phyloP scores from a whole-genome alignment of 2,888 invertebrate species.

The Pharmacophagus antenor region DNA sequence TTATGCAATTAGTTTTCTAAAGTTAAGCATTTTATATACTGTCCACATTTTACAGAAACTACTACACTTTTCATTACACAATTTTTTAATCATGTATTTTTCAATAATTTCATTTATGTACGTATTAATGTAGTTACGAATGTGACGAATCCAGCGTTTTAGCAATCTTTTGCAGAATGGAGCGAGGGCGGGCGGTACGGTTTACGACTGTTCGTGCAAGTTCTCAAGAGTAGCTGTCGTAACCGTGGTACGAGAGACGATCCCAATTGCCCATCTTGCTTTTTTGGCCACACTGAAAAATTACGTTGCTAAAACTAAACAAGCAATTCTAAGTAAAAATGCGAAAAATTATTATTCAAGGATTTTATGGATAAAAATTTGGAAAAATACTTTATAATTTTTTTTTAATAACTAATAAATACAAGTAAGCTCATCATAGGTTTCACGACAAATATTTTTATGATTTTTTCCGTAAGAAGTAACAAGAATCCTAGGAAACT shows the following conservation, averaged over 20 bases:
- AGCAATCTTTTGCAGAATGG: conserved; percentile 15
- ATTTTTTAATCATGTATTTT: neutral
- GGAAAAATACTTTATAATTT: no score
- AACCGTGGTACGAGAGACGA: conserved; percentile 37
- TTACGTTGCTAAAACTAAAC: conserved; percentile 7
- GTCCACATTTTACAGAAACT: no score
- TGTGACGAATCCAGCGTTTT: conserved; percentile 11
- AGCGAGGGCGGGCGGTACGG: conserved; percentile 40
- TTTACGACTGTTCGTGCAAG: conserved; percentile 54
- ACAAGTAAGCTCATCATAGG: no score
- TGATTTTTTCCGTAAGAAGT: neutral
- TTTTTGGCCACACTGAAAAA: conserved; percentile 4
- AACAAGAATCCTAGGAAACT: neutral
- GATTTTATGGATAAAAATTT: no score
- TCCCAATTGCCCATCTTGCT: conserved; percentile 27
- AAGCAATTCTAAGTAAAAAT: neutral
- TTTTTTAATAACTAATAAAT: no score
- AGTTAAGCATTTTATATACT: neutral
- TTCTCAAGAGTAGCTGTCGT: conserved; percentile 38
- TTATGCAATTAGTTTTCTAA: neutral
- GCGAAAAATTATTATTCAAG: no score
- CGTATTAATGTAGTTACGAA: neutral
- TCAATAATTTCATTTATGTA: neutral
- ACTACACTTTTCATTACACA: neutral
- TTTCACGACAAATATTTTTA: no score